Base-by-base conservation (phyloP, 2,113 vertebrate genomes). In the Hyaena hyaena region DNA sequence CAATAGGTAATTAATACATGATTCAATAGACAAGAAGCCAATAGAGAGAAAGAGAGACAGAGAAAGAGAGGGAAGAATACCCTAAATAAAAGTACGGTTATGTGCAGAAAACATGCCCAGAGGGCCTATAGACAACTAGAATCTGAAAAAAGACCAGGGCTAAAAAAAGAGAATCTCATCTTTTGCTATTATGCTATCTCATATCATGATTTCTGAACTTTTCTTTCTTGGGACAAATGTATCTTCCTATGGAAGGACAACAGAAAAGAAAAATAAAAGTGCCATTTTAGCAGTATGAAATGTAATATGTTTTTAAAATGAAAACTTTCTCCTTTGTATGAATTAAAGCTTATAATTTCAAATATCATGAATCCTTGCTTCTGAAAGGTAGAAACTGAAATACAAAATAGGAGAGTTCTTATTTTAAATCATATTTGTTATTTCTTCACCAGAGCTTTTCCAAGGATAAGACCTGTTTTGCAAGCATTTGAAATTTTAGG, bases 391-490 rank as follows among this genome's bases (percentile, higher is more conserved):
- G 50, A 71, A 95, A 86, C 39, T 82, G n/a, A 96, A 93, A 65
- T 88, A 77, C 6, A 35, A 88, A 95, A 84, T 53, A 33, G 26
- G 50, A 74, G 10, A 68, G 35, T 81, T 96, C 33, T 81, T 80
- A 93, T 88, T 76, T 95, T 89, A 83, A 94, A 73, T 73, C 21
- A 79, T 65, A 19, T 31, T 96, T 90, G 35, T 76, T 87, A 77
- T 43, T 93, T 92, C 61, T 92, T 17, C 10, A 65, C 33, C 50
- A 89, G 26, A 73, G 50, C 39, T 93, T 88, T 74, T 92, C 39
- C 45, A 28, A 31, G 4, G 7, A 1, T 28, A 33, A 87, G 43
- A 19, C 68, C 21, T 74, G 23, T 71, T 85, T 63, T 85, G 10
- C 14, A 89, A 92, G 63, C 63, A 87, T 58, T 50, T 89, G 12